Conservation (phyloP, 1,140 invertebrate genomes). For the Mizuhopecten yessoensis region DNA sequence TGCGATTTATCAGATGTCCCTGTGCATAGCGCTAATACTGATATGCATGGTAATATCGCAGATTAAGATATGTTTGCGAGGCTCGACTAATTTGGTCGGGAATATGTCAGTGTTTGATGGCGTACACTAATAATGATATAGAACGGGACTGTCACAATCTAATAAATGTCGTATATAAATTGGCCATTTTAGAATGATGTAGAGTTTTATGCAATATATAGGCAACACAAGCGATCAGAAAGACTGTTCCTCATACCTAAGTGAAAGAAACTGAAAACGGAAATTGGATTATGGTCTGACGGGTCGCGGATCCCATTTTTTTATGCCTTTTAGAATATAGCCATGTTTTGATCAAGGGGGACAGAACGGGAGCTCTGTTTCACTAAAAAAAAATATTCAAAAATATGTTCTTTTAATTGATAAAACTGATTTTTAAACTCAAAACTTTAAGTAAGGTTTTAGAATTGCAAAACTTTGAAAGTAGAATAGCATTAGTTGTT, state of each 20-base stretch:
- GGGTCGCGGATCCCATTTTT: not conserved
- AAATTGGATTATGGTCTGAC: not conserved
- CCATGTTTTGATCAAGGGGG: not conserved
- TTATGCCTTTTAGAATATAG: not conserved
- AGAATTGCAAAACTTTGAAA: too few species aligned
- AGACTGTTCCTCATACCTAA: not conserved
- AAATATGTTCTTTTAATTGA: too few species aligned
- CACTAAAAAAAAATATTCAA: too few species aligned
- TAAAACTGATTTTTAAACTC: too few species aligned
- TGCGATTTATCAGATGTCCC: constrained; percentile 18
- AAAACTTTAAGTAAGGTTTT: too few species aligned
- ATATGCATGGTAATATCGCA: constrained; percentile 34
- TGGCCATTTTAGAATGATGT: constrained; percentile 25
- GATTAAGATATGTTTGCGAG: constrained; percentile 26
- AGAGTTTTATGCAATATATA: constrained; percentile 15
- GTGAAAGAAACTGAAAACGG: not conserved
- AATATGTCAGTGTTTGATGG: constrained; percentile 38
- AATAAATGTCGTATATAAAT: constrained; percentile 40
- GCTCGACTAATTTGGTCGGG: not conserved
- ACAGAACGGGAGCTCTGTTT: too few species aligned
- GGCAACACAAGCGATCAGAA: not conserved
- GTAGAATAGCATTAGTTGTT: too few species aligned
- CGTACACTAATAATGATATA: constrained; percentile 19
- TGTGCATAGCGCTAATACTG: not conserved
- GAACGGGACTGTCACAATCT: constrained; percentile 30